Base-by-base conservation (phyloP, 2,888 invertebrate genomes). In the Eupeodes latifasciatus region DNA sequence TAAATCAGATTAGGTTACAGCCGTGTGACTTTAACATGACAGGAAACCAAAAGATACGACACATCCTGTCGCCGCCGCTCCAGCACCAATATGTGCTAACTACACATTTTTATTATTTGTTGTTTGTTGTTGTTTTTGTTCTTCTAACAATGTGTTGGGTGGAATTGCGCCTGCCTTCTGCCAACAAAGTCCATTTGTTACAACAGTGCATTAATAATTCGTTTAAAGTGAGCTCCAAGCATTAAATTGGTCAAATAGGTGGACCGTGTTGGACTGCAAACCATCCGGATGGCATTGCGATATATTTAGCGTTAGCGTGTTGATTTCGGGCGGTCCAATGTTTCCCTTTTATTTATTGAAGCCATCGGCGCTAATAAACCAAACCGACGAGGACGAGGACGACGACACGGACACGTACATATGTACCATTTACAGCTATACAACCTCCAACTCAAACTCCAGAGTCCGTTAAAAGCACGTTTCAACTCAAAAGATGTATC, bases 1-100 rank as follows among this genome's bases (percentile, higher is more conserved):
- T 91, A 91, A 92, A 92, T 91, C 92, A 92, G 92, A 92, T 92
- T 92, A 92, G 91, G 91, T 92, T 92, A 92, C 92, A 91, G 74
- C 80, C 57, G 80, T 82, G 85, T 85, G 85, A 83, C 89, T 85
- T 53, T 59, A 66, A 81, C 85, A 85, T 89, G 85, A 82, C 85
- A 77, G 79, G 77, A 84, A 84, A 81, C 88, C 81, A 69, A 84
- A 84, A 88, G 88, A 88, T 88, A 88, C 88, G 81, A 84, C 84
- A 88, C 87, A 84, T 88, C 88, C 88, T 88, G 84, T 88, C 81
- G 81, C 81, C 40, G 40, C 40, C 40, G 40, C 40, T 7, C 40
- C 40, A 9, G 9, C 9, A 5, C 40, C 84, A 84, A 84, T 74
- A 47, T 66, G 14, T 66, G 44, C 51, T 74, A 72, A 74, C 81